A percentile compares a stretch with the other conserved stretches of the same genome.
phyloP scores from a whole-genome alignment of 1,140 invertebrate genomes.

The Aphis gossypii region DNA sequence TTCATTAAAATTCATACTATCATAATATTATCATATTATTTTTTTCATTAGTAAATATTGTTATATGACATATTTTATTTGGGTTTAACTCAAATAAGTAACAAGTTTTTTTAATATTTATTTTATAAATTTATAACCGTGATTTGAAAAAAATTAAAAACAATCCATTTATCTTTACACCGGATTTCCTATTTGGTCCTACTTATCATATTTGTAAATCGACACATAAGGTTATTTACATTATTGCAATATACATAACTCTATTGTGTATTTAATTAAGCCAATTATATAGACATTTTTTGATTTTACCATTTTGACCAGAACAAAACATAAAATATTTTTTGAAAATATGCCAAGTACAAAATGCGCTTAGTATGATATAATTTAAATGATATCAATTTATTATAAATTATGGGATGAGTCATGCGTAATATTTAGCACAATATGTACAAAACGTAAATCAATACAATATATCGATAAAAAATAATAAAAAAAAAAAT shows the following conservation, averaged over 20 bases:
- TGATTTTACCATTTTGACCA: background rate
- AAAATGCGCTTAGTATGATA: background rate
- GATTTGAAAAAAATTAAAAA: background rate
- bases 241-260: background rate
- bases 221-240: background rate
- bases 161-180: background rate
- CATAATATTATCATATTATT: background rate
- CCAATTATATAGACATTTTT: background rate
- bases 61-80: background rate
- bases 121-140: background rate
- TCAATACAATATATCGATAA: too few relatives aligned
- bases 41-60: background rate
- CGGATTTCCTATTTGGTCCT: background rate
- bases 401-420: too few relatives aligned
- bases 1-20: background rate
- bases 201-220: background rate
- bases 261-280: background rate
- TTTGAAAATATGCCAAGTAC: background rate
- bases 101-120: background rate
- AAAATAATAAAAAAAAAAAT: background rate
- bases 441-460: too few relatives aligned
- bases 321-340: background rate
- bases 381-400: background rate
- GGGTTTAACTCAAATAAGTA: background rate
- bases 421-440: too few relatives aligned